Percentiles rank a stretch among this genome's conserved stretches.
Evolutionary conservation across 2,888 invertebrate species (phyloP).

Genomic region (Oxytorus armatus): DNA sequence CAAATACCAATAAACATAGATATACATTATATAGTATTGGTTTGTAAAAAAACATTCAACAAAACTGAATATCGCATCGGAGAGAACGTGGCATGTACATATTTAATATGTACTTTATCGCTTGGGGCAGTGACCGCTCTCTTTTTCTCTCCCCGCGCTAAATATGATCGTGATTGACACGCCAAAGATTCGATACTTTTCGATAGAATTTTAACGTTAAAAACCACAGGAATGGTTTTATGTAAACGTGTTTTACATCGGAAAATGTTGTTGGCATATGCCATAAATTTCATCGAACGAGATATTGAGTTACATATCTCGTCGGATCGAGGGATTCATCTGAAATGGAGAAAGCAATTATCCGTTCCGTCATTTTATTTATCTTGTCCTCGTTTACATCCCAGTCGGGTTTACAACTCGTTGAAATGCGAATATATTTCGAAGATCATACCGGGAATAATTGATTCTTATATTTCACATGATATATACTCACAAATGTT

Average conservation of each 20-base stretch:
- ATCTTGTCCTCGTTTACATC: neutral
- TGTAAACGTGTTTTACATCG: neutral
- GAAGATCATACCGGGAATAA: too few species aligned
- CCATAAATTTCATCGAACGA: constrained; percentile 26
- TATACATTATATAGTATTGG: neutral
- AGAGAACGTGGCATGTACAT: constrained; percentile 1
- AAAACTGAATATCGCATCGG: neutral
- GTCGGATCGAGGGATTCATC: neutral
- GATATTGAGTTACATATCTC: constrained; percentile 3
- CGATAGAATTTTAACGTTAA: neutral
- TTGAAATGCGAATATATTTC: neutral
- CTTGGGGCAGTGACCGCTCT: constrained; percentile 22
- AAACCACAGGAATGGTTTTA: neutral
- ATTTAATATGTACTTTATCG: neutral
- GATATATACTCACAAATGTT: too few species aligned
- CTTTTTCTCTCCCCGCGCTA: neutral
- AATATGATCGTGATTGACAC: constrained; percentile 57
- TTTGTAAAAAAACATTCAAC: neutral
- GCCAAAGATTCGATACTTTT: constrained; percentile 33
- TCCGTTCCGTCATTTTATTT: constrained; percentile 12
- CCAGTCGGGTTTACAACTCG: neutral
- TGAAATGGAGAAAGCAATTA: constrained; percentile 8
- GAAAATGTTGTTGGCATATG: constrained; percentile 13
- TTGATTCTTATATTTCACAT: too few species aligned
- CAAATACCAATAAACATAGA: too few species aligned